Base-by-base conservation (phyloP, 2,888 invertebrate genomes). In the Capitulum mitella region DNA sequence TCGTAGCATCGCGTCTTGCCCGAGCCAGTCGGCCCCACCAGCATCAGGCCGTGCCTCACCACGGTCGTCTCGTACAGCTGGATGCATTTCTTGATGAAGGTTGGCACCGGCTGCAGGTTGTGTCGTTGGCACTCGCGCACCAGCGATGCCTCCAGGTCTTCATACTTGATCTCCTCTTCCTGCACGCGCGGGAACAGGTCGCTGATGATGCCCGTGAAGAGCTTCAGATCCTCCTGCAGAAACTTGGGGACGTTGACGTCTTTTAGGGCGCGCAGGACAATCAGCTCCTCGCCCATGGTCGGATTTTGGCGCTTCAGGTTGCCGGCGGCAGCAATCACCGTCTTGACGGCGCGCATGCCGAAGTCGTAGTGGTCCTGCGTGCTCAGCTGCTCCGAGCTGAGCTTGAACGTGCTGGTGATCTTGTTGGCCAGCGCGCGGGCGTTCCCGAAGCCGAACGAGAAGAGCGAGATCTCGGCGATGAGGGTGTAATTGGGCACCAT, bases 311-410 rank as follows among this genome's bases (percentile, higher is more conserved):
- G 90, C 86, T 95, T 95, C 77, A 97, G 88, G 80, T 95, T 93
- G 12, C 95, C 95, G 0, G 97, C 94, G 3, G 95, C 95, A 5
- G 92, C 91, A 77, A 95, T 86, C 19, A 94, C 94, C 0, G 93
- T 91, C 84, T 97, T 97, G 22, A 97, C 95, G 12, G 97, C 97
- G 82, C 97, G 88, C 96, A 97, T 96, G 81, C 94, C 97, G 85
- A 97, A 97, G 88, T 97, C 97, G 85, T 97, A 97, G 86, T 97
- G 97, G 85, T 92, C 92, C 87, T 96, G 96, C 0, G 95, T 94
- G 0, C 95, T 95, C 78, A 97, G 88, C 86, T 96, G 97, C 85
- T 97, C 95, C 0, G 96, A 97, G 85, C 96, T 96, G 79, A 98
- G 87, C 85, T 95, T 93, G 87, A 97, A 97, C 0, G 95, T 94